These are phyloP conservation scores for Drosophila barbarae DNA, from an alignment of 2,888 invertebrate genomes.

Conservation along the genomic window DNA sequence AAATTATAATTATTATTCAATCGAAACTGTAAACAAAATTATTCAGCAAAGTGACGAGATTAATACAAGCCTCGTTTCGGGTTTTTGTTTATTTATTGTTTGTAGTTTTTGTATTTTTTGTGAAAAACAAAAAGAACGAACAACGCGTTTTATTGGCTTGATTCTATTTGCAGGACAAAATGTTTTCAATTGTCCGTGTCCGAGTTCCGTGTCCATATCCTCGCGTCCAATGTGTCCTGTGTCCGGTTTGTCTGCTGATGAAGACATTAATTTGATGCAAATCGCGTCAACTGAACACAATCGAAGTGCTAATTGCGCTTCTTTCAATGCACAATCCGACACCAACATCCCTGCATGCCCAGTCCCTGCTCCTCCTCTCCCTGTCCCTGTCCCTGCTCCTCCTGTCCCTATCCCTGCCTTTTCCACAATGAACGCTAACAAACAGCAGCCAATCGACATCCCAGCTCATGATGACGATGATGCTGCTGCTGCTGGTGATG, in stretches of 20 bases:
- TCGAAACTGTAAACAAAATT: constrained; percentile 19
- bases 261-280: constrained; percentile 76
- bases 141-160: constrained; percentile 10
- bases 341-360: neutral
- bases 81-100: constrained; percentile 1
- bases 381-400: neutral
- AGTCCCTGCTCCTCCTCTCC: neutral
- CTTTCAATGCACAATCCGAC: constrained; percentile 62
- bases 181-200: constrained; percentile 28
- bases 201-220: neutral
- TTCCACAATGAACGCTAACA: constrained; percentile 49
- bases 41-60: neutral
- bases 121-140: neutral
- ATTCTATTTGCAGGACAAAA: constrained; percentile 28
- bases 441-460: constrained; percentile 61
- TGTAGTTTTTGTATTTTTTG: neutral
- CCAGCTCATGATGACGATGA: constrained; percentile 29
- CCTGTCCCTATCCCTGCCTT: constrained; percentile 6
- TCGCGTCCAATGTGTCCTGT: constrained; percentile 2
- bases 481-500: constrained; percentile 9
- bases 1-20: constrained; percentile 12
- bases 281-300: constrained; percentile 73
- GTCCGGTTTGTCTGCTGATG: constrained; percentile 52
- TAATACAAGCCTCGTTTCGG: constrained; percentile 1
- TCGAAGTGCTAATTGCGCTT: constrained; percentile 77